These are phyloP conservation scores for Julus scandinavius DNA, from an alignment of 2,888 invertebrate species.

Conservation along the genomic window DNA sequence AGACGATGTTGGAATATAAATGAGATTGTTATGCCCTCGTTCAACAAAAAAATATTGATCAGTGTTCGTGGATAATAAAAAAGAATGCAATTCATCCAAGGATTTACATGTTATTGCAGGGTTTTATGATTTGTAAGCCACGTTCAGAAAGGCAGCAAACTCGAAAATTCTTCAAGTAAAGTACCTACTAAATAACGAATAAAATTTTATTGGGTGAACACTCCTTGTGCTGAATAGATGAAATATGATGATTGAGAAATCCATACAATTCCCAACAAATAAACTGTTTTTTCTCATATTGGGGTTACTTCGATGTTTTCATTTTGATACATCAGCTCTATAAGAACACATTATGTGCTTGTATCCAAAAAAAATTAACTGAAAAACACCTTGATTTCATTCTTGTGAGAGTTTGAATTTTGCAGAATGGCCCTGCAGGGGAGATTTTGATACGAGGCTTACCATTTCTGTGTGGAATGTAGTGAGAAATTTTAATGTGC, in stretches of 20 bases:
- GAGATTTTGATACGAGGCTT: neutral
- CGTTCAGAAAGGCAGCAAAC: no score
- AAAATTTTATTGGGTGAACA: neutral
- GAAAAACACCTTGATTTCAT: neutral
- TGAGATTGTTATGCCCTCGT: neutral
- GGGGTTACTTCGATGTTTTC: neutral
- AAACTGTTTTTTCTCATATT: no score
- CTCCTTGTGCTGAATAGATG: neutral
- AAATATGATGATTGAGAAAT: neutral
- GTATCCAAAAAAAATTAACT: neutral
- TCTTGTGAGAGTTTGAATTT: no score
- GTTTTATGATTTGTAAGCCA: neutral
- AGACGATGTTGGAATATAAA: constrained; percentile 16
- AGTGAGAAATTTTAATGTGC: neutral
- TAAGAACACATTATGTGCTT: neutral
- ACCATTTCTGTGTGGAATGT: neutral
- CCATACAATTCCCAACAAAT: no score
- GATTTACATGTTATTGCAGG: neutral
- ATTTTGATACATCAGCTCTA: neutral
- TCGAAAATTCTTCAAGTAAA: no score
- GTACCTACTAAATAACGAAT: no score
- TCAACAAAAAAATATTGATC: neutral
- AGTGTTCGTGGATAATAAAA: neutral
- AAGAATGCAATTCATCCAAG: neutral
- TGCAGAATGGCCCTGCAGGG: neutral